Percentiles rank a stretch among this genome's conserved stretches.
Evolutionary conservation across 2,113 vertebrate genomes (phyloP).

Genomic region (Silurus meridionalis): DNA sequence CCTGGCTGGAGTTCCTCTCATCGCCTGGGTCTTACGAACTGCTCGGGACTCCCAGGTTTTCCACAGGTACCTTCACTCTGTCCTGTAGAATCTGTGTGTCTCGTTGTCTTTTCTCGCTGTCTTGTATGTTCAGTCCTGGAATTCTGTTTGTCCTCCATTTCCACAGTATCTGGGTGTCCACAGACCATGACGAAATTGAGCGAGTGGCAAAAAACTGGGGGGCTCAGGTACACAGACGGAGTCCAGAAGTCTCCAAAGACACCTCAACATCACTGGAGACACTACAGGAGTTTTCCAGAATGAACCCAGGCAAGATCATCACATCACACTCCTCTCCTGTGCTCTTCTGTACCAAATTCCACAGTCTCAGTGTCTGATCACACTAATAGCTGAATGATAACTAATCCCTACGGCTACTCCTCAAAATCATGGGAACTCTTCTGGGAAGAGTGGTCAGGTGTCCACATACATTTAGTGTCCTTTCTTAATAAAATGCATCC

Average conservation of each 20-base stretch:
- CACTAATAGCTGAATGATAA: neutral
- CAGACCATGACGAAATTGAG: constrained; percentile 89
- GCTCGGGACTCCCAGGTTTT: constrained; percentile 76
- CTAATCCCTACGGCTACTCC: neutral
- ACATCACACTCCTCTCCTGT: neutral
- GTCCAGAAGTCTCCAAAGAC: constrained; percentile 84
- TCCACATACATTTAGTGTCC: no score
- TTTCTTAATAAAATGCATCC: no score
- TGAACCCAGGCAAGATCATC: constrained; percentile 73
- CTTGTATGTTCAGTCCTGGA: neutral
- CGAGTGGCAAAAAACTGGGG: constrained; percentile 81
- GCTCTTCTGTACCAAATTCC: neutral
- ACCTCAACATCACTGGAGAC: constrained; percentile 85
- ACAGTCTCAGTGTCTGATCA: neutral
- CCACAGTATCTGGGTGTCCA: constrained; percentile 91
- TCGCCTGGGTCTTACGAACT: constrained; percentile 84
- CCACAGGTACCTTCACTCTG: constrained; percentile 71
- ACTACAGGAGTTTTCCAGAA: constrained; percentile 82
- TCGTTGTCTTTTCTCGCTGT: neutral
- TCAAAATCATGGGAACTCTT: constrained; percentile 60
- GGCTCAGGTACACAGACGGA: constrained; percentile 84
- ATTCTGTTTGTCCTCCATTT: constrained; percentile 14
- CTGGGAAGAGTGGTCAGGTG: constrained; percentile 85
- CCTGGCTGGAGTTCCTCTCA: constrained; percentile 81
- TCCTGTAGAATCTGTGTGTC: neutral